Evolutionary conservation across 2,888 invertebrate species (phyloP).

Genomic region (Gymnosoma rotundatum): DNA sequence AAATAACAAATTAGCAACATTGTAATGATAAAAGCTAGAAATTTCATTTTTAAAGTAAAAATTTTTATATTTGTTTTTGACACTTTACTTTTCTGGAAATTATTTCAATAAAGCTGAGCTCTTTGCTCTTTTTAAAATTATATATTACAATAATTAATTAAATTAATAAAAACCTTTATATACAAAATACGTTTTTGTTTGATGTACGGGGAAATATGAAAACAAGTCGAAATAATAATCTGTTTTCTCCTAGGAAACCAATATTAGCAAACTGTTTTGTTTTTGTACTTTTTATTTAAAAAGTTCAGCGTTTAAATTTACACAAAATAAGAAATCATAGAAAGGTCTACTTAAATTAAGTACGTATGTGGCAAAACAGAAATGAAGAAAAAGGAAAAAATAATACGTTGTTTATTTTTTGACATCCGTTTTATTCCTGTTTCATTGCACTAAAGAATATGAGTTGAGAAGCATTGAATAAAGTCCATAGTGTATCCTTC

Average conservation of each 20-base stretch:
- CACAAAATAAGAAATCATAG: constrained; percentile 38
- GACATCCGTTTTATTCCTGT: constrained; percentile 15
- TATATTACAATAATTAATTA: too few relatives aligned
- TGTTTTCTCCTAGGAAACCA: background rate
- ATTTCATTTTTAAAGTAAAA: too few relatives aligned
- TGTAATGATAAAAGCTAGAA: too few relatives aligned
- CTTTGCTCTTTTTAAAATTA: too few relatives aligned
- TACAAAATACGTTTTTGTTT: too few relatives aligned
- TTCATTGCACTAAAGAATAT: background rate
- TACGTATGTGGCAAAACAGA: constrained; percentile 39
- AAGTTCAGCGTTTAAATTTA: background rate
- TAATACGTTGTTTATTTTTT: constrained; percentile 20
- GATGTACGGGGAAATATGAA: background rate
- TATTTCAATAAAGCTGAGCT: too few relatives aligned
- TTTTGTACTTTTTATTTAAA: background rate
- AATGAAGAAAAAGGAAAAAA: constrained; percentile 44
- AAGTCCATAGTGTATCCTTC: constrained; percentile 54
- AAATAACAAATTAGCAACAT: too few relatives aligned
- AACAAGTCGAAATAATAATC: constrained; percentile 5
- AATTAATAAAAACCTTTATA: too few relatives aligned
- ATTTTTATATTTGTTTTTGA: too few relatives aligned
- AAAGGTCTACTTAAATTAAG: constrained; percentile 27
- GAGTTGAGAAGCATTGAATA: constrained; percentile 27
- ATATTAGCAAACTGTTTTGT: constrained; percentile 19
- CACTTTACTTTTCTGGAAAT: too few relatives aligned